phyloP scores from a whole-genome alignment of 2,113 vertebrate genomes.

The Nannobrachium achirus region DNA sequence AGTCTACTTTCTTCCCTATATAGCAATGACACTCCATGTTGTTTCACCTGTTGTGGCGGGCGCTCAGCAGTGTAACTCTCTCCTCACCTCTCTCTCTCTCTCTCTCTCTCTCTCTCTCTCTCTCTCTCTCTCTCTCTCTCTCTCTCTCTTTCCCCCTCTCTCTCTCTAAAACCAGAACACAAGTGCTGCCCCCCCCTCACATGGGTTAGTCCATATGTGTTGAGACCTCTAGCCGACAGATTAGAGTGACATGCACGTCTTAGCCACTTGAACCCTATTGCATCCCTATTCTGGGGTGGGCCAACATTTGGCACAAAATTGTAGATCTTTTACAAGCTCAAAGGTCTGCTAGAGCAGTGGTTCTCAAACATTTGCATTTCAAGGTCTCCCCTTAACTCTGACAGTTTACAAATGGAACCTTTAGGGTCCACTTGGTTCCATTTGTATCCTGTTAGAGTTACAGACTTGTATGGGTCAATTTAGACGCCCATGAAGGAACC shows the following conservation, averaged over 20 bases:
- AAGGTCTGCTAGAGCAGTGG: too few relatives aligned
- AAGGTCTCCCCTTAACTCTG: too few relatives aligned
- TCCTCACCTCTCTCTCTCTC: conserved; percentile 35
- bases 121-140: conserved; percentile 41
- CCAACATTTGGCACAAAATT: too few relatives aligned
- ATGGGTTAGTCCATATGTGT: conserved; percentile 74
- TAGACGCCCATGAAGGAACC: too few relatives aligned
- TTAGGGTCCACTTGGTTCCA: too few relatives aligned
- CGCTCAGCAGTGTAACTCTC: conserved; percentile 59
- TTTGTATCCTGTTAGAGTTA: too few relatives aligned
- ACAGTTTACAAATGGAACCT: too few relatives aligned
- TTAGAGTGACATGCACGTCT: conserved; percentile 44
- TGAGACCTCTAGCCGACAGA: conserved; percentile 46
- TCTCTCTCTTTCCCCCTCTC: not conserved
- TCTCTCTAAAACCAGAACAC: conserved; percentile 77
- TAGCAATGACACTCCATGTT: conserved; percentile 81
- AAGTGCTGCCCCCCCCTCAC: conserved; percentile 73
- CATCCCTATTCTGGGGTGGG: too few relatives aligned
- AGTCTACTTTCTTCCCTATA: conserved; percentile 82
- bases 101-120: not conserved
- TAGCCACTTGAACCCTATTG: not conserved
- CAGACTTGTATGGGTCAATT: too few relatives aligned
- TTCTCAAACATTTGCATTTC: too few relatives aligned
- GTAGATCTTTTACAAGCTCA: too few relatives aligned
- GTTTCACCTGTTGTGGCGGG: conserved; percentile 81